These are phyloP conservation scores for Nerophis lumbriciformis DNA, from an alignment of 2,113 vertebrate genomes.

Conservation along the genomic window DNA sequence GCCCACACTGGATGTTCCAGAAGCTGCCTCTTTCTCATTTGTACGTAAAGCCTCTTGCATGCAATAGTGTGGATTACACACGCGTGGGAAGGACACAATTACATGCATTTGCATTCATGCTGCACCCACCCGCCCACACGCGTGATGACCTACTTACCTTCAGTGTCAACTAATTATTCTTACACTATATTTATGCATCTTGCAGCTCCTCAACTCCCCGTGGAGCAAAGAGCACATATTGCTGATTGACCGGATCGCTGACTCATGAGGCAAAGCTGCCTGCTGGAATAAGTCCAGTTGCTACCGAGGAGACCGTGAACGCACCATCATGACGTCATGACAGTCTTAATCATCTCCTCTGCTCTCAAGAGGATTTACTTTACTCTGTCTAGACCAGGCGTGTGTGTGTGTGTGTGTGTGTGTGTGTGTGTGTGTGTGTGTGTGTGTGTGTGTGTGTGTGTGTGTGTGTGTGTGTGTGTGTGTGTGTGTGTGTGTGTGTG, in stretches of 20 bases:
- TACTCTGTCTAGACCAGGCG: conserved; percentile 65
- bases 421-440: neutral
- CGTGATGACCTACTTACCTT: conserved; percentile 53
- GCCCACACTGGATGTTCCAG: neutral
- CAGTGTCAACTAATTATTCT: conserved; percentile 8
- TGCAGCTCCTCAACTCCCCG: too few species aligned
- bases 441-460: neutral
- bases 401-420: neutral
- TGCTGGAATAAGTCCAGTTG: neutral
- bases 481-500: neutral
- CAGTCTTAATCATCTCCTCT: conserved; percentile 1
- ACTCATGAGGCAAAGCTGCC: too few species aligned
- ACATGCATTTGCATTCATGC: conserved; percentile 46
- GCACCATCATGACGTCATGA: neutral
- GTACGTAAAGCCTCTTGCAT: conserved; percentile 41
- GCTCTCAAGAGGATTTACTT: conserved; percentile 15
- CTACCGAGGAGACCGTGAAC: conserved; percentile 14
- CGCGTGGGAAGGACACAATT: conserved; percentile 29
- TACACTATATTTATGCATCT: conserved; percentile 9
- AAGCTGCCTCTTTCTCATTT: conserved; percentile 10
- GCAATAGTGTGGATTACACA: conserved; percentile 45
- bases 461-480: conserved; percentile 1
- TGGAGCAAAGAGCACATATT: too few species aligned
- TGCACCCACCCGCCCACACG: conserved; percentile 42
- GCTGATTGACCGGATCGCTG: neutral